Base-by-base conservation (phyloP, 2,888 invertebrate genomes). In the Yponomeuta plumbellus region DNA sequence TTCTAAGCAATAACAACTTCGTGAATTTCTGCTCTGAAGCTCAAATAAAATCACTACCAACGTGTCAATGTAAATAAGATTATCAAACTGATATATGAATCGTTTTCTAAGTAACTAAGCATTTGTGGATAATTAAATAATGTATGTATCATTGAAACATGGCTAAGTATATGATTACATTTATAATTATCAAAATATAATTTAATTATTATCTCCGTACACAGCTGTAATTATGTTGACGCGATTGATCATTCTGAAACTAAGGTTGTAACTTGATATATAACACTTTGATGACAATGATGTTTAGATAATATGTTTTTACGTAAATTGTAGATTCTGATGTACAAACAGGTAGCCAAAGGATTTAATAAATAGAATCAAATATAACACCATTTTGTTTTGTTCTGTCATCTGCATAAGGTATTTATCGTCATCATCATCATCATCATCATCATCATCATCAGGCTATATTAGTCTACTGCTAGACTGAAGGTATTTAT, bases 181-280 rank as follows among this genome's bases (percentile, higher is more conserved):
- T 52, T 17, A 17, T 52, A 52, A 17, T 17, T 5, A 52, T 13
- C 44, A 52, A 52, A 52, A 52, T 52, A 52, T 52, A 52, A 52
- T 52, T 52, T 17, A 52, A 5, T 52, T 52, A 17, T 17, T 52
- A 52, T 17, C 44, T 17, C 17, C 13, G 5, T 52, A 52, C 13
- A 52, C 44, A 52, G 44, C 44, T 52, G 44, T 52, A 52, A 52
- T 52, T 52, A 17, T 52, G 44, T 52, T 52, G 17, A 17, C 44
- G 17, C 44, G 17, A 52, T 26, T 61, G 61, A 61, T 83, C 79
- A 84, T 79, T 81, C 80, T 83, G 89, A 81, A 89, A 89, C 85
- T 85, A 89, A 81, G 90, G 90, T 91, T 91, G 90, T 91, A 88
- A 87, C 83, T 89, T 78, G 82, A 85, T 88, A 88, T 85, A 84